Percentiles rank a stretch among this genome's conserved stretches.
Evolutionary conservation across 2,113 vertebrate species (phyloP).

Genomic region (Taxidea taxus): DNA sequence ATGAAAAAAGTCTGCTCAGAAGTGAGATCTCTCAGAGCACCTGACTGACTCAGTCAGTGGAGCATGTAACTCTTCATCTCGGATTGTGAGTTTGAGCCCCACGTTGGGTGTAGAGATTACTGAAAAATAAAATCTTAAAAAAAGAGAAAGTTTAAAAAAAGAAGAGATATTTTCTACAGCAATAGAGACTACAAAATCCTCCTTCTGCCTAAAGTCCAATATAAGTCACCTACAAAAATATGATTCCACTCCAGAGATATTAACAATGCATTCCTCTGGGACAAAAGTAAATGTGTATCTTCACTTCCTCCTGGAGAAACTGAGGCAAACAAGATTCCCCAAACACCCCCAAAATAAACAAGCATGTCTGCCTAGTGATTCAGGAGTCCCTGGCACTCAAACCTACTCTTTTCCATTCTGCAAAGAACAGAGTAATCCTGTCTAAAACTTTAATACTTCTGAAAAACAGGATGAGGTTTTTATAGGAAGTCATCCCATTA

Average conservation of each 20-base stretch:
- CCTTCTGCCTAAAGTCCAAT: background rate
- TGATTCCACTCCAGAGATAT: background rate
- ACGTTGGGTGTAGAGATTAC: background rate
- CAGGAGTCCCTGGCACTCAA: background rate
- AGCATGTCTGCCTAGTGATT: background rate
- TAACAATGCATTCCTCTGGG: background rate
- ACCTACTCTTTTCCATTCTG: background rate
- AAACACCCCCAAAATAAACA: background rate
- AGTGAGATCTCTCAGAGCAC: background rate
- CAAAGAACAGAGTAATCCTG: background rate
- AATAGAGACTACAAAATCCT: background rate
- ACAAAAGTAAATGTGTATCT: background rate
- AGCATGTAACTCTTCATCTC: background rate
- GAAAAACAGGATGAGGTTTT: constrained; percentile 70
- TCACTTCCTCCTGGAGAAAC: constrained; percentile 4
- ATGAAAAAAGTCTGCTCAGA: background rate
- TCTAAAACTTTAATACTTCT: constrained; percentile 35
- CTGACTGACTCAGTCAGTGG: background rate
- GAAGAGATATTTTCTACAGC: background rate
- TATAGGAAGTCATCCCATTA: constrained; percentile 40
- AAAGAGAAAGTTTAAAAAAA: background rate
- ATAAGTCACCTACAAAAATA: background rate
- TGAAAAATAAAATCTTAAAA: background rate
- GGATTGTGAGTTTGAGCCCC: background rate
- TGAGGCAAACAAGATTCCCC: background rate